A percentile compares a stretch with the other conserved stretches of the same genome.
phyloP scores from a whole-genome alignment of 2,888 invertebrate genomes.

The Lasioglossum zephyrum region DNA sequence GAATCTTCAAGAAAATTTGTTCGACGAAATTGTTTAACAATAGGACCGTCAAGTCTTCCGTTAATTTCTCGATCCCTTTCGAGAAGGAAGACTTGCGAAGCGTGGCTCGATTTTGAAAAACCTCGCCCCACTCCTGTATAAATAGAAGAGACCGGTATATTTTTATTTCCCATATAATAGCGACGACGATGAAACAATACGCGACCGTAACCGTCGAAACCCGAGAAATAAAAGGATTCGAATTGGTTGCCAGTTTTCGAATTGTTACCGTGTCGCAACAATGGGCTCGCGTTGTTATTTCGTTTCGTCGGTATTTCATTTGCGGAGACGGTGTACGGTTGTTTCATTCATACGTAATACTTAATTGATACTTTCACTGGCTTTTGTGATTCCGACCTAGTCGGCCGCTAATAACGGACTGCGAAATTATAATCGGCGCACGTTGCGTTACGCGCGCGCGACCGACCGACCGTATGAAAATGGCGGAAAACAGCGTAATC shows the following conservation, averaged over 20 bases:
- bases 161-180: background rate
- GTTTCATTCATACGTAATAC: conserved; percentile 4
- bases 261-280: conserved; percentile 7
- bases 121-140: background rate
- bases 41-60: background rate
- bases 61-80: too few relatives aligned
- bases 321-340: background rate
- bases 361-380: conserved; percentile 8
- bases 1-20: background rate
- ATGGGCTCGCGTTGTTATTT: conserved; percentile 7
- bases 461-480: background rate
- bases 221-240: background rate
- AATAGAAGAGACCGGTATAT: background rate
- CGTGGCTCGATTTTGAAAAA: background rate
- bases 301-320: conserved; percentile 1
- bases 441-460: background rate
- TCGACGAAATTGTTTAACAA: too few relatives aligned
- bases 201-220: background rate
- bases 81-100: background rate
- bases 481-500: background rate
- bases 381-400: background rate
- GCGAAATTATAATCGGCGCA: background rate
- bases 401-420: background rate
- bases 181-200: background rate
- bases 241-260: background rate